Conservation (phyloP, 2,113 vertebrate genomes). For the Rhineura floridana region DNA sequence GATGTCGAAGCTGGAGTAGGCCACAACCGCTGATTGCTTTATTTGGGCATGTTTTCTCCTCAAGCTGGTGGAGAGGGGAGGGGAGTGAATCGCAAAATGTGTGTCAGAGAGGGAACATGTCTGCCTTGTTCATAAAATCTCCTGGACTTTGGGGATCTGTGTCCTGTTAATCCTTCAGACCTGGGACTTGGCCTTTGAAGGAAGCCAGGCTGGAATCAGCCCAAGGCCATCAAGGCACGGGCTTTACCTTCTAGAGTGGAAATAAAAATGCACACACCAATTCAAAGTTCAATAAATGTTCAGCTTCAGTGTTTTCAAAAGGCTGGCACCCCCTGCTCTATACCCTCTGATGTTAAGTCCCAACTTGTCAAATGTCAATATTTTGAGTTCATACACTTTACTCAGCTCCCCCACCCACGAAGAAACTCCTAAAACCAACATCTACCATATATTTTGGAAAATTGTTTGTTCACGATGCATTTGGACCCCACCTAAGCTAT, state of each 20-base stretch:
- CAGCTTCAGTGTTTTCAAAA: background rate
- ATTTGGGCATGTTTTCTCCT: constrained; percentile 12
- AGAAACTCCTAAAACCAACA: too few relatives aligned
- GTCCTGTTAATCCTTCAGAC: constrained; percentile 16
- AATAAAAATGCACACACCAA: background rate
- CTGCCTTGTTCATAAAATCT: constrained; percentile 4
- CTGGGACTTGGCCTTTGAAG: constrained; percentile 16
- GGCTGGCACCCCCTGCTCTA: too few relatives aligned
- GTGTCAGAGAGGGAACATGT: background rate
- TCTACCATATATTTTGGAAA: too few relatives aligned
- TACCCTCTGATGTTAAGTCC: too few relatives aligned
- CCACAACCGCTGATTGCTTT: constrained; percentile 6
- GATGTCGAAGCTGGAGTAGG: background rate
- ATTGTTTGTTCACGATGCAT: too few relatives aligned
- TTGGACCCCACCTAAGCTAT: too few relatives aligned
- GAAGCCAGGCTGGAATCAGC: constrained; percentile 1
- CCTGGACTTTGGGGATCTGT: constrained; percentile 5
- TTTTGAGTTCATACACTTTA: too few relatives aligned
- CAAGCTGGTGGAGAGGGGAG: background rate
- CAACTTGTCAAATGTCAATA: too few relatives aligned
- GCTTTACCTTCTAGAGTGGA: background rate
- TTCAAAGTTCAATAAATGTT: background rate
- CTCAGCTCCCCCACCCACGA: too few relatives aligned
- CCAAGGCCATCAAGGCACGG: background rate
- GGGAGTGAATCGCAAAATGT: background rate